Evolutionary conservation across 2,113 vertebrate genomes (phyloP).

Genomic region (Neotoma lepida): DNA sequence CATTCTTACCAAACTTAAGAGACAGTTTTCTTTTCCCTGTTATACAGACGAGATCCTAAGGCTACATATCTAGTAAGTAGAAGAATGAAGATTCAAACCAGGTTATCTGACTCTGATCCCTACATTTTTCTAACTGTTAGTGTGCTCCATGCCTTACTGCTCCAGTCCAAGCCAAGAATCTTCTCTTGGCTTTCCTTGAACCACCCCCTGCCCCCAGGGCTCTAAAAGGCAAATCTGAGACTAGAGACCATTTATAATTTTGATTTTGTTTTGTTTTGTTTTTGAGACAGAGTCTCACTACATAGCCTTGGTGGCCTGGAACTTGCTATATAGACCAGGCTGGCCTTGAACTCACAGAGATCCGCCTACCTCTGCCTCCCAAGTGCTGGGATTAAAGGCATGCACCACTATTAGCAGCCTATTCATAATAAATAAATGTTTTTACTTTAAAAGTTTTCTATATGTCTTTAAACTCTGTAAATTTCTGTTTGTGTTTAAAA

Average conservation of each 20-base stretch:
- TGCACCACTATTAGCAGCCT: background rate
- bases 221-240: slow-evolving; percentile 3
- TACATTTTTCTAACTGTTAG: background rate
- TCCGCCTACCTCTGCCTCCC: background rate
- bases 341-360: background rate
- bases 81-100: background rate
- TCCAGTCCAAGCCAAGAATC: background rate
- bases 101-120: background rate
- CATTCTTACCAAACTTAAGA: background rate
- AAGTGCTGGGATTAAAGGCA: background rate
- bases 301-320: background rate
- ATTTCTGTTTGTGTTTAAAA: slow-evolving; percentile 32
- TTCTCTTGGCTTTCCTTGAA: background rate
- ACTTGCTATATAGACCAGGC: background rate
- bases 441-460: slow-evolving; percentile 5
- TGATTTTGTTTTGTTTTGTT: background rate
- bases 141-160: accelerated
- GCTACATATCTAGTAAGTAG: background rate
- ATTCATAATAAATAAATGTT: background rate
- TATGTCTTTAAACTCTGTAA: background rate
- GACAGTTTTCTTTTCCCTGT: background rate
- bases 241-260: background rate
- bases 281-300: background rate
- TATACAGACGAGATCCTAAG: background rate
- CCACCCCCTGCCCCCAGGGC: background rate